Conservation (phyloP, 2,797 vertebrate species). For the Sebastiscus tertius region DNA sequence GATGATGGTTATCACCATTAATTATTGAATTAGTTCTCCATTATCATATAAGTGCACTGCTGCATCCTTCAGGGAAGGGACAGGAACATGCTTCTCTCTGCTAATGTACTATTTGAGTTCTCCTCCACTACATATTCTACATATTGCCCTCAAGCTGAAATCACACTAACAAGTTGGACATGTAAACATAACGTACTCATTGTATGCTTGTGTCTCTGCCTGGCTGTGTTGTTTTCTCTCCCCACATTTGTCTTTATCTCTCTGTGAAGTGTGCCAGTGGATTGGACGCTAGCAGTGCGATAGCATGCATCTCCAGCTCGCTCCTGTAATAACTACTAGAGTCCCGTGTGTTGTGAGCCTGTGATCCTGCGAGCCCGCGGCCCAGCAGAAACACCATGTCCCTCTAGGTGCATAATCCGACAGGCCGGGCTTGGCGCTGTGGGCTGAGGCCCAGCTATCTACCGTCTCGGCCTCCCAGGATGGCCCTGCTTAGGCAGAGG, state of each 20-base stretch:
- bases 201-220: slow-evolving; percentile 30
- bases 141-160: slow-evolving; percentile 51
- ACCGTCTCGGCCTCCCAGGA: slow-evolving; percentile 68
- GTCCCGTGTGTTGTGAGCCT: slow-evolving; percentile 46
- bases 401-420: slow-evolving; percentile 73
- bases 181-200: slow-evolving; percentile 52
- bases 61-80: slow-evolving; percentile 65
- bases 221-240: slow-evolving; percentile 15
- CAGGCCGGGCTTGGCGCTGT: slow-evolving; percentile 58
- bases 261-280: slow-evolving; percentile 3
- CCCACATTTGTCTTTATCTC: slow-evolving; percentile 21
- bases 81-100: slow-evolving; percentile 45
- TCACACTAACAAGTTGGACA: slow-evolving; percentile 54
- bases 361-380: slow-evolving; percentile 54
- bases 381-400: slow-evolving; percentile 66
- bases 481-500: slow-evolving; percentile 73
- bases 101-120: slow-evolving; percentile 59
- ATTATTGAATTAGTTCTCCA: slow-evolving; percentile 80
- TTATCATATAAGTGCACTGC: slow-evolving; percentile 75
- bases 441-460: slow-evolving; percentile 61
- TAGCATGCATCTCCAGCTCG: slow-evolving; percentile 32
- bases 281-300: slow-evolving; percentile 10
- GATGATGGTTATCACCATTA: slow-evolving; percentile 82
- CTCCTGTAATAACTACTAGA: slow-evolving; percentile 33
- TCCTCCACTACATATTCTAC: background rate